Percentiles rank a stretch among this genome's conserved stretches.
phyloP scores from a whole-genome alignment of 30 jellyfish, hydroid and myxozoan species.

The Clytia hemisphaerica region DNA sequence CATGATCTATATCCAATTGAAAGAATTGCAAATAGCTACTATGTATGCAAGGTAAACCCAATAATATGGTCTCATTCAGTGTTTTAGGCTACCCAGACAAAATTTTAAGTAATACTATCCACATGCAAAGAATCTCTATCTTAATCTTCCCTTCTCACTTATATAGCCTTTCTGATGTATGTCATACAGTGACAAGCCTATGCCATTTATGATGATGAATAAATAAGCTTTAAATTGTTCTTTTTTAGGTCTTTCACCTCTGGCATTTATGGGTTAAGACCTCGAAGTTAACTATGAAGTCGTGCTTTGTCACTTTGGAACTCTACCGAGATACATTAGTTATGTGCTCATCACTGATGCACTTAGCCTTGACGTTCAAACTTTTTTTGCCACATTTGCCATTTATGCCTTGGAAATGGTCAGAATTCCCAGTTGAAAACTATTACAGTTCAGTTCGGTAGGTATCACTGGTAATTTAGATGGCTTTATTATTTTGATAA shows the following conservation, averaged over 20 bases:
- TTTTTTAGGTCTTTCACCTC: too few species aligned
- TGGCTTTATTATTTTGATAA: background rate
- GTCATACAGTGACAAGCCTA: too few species aligned
- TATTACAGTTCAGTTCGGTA: constrained; percentile 10
- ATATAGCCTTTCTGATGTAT: too few species aligned
- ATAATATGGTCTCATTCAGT: too few species aligned
- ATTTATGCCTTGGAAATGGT: too few species aligned
- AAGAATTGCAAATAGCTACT: background rate
- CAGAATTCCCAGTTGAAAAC: constrained; percentile 15
- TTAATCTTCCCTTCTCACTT: too few species aligned
- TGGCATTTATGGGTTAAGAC: background rate
- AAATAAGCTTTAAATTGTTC: too few species aligned
- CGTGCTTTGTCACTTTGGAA: background rate
- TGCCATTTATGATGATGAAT: too few species aligned
- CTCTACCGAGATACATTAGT: constrained; percentile 11
- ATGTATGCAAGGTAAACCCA: background rate
- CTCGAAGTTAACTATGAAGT: background rate
- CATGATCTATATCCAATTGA: background rate
- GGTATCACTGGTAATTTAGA: constrained; percentile 9
- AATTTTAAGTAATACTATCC: too few species aligned
- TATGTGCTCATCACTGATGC: constrained; percentile 5
- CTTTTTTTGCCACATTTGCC: constrained; percentile 4
- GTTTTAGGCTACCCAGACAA: too few species aligned
- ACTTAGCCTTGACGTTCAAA: background rate
- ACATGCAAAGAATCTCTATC: too few species aligned